These are phyloP conservation scores for Perodicticus potto DNA, from an alignment of 2,797 vertebrate species.

Conservation along the genomic window DNA sequence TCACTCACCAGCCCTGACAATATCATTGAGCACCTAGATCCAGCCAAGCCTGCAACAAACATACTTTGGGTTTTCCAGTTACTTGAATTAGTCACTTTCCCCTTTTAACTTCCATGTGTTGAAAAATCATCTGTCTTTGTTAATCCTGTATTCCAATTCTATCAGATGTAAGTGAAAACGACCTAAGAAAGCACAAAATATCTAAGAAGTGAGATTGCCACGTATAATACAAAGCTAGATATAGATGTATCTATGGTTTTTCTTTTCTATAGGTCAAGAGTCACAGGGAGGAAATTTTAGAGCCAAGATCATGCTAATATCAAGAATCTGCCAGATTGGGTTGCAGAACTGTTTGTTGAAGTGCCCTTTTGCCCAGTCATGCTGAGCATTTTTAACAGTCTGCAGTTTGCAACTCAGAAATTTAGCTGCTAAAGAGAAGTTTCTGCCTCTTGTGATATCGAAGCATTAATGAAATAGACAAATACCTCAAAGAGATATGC, in stretches of 20 bases:
- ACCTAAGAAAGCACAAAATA: not conserved
- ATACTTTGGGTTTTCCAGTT: not conserved
- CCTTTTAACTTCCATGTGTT: not conserved
- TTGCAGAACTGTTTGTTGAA: slow-evolving; percentile 39
- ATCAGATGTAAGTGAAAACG: not conserved
- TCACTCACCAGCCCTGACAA: not conserved
- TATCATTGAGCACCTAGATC: not conserved
- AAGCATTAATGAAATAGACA: not conserved
- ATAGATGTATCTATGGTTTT: slow-evolving; percentile 65
- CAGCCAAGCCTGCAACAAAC: not conserved
- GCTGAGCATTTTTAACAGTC: slow-evolving; percentile 66
- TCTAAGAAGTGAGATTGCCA: not conserved
- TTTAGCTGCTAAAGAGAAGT: slow-evolving; percentile 10
- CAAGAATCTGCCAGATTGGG: slow-evolving; percentile 62
- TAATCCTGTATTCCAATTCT: not conserved
- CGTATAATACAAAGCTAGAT: slow-evolving; percentile 21
- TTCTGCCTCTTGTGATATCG: not conserved
- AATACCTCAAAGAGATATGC: not conserved
- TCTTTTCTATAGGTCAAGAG: slow-evolving; percentile 72
- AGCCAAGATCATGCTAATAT: slow-evolving; percentile 31
- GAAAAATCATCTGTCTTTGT: slow-evolving; percentile 5
- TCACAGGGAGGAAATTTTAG: slow-evolving; percentile 52
- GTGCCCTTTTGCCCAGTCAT: slow-evolving; percentile 59
- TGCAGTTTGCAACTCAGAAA: slow-evolving; percentile 18
- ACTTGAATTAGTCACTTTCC: not conserved